Evolutionary conservation across 92 coral and sea anemone genomes (phyloP), one percentile per base, ranked within the genome.

Genomic region (Blastomussa wellsi): DNA sequence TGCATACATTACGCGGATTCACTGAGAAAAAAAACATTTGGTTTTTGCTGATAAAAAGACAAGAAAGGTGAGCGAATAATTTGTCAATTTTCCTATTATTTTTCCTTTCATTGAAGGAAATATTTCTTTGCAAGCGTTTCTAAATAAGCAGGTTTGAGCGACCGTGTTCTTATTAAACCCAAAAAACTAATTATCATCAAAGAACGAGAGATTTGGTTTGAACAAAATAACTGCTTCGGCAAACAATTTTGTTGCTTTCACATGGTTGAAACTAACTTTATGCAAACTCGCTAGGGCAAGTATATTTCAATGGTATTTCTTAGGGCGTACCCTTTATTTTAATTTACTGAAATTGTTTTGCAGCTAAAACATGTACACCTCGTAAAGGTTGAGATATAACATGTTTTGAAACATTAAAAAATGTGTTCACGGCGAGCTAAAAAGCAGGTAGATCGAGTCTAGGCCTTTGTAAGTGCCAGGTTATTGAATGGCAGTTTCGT

Each of bases 231-330:
- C 39, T 59, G 72, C 68, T 29, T 79, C 57, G 17, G 72, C 38
- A 79, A 39, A 79, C 72, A 79, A 38, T 41, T 62, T n/a, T 79
- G 82, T 41, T 16, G 53, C 69, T 62, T 79, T 79, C 82, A 62
- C 82, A 79, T 60, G 73, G 13, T 17, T 31, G 17, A 75, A 3
- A 52, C 47, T 19, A 55, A 55, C 32, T 55, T 35, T 22, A 77
- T 53, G 69, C 68, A n/a, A 48, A 6, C 53, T 20, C n/a, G 41
- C 38, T 5, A 0, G 19, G 48, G 13, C 20, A 28, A 17, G 1
- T 31, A 1, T 3, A 22, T 52, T 55, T 77, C 32, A 35, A 32
- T n/a, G 47, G 19, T 15, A 55, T 52, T 77, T 77, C 59, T 51
- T 2, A 32, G 35, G 68, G 59, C 59, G 37, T 16, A 29, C 4